Percentiles rank a stretch among this genome's conserved stretches.
These are phyloP conservation scores for Centropyge bicolor DNA, from an alignment of 2,797 vertebrate species.

Conservation along the genomic window DNA sequence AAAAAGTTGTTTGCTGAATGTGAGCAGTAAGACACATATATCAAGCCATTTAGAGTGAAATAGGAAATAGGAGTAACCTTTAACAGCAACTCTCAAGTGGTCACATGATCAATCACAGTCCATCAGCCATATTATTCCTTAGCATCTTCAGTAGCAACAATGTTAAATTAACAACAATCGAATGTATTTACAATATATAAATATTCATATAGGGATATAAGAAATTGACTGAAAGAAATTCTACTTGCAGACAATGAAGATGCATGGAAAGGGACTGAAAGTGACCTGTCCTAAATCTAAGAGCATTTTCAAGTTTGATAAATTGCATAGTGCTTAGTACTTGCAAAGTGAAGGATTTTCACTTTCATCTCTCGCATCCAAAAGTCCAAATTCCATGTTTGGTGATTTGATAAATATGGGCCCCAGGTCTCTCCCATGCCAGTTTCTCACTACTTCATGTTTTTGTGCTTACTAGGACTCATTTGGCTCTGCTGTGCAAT, in stretches of 20 bases:
- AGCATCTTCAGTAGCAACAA: not conserved
- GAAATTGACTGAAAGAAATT: not conserved
- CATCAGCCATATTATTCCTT: not conserved
- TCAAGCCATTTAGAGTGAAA: not conserved
- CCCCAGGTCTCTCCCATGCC: not conserved
- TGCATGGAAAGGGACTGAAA: not conserved
- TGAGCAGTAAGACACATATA: not conserved
- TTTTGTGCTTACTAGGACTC: slow-evolving; percentile 16
- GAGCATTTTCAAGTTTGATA: too few relatives aligned
- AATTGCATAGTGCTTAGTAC: too few relatives aligned
- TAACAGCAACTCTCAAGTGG: not conserved
- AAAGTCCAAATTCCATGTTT: not conserved
- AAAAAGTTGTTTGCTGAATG: not conserved
- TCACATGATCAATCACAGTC: too few relatives aligned
- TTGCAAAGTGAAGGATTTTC: not conserved
- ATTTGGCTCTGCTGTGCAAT: slow-evolving; percentile 16
- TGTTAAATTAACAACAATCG: slow-evolving; percentile 2
- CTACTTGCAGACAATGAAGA: not conserved
- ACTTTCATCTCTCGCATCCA: not conserved
- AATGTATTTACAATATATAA: not conserved
- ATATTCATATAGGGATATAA: not conserved
- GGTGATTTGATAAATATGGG: not conserved
- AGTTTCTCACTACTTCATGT: slow-evolving; percentile 5
- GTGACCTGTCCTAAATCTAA: too few relatives aligned
- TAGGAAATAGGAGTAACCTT: not conserved